Percentiles rank a stretch among this genome's conserved stretches.
Evolutionary conservation across 1,140 invertebrate genomes (phyloP).

Genomic region (Parapsyche elsis): DNA sequence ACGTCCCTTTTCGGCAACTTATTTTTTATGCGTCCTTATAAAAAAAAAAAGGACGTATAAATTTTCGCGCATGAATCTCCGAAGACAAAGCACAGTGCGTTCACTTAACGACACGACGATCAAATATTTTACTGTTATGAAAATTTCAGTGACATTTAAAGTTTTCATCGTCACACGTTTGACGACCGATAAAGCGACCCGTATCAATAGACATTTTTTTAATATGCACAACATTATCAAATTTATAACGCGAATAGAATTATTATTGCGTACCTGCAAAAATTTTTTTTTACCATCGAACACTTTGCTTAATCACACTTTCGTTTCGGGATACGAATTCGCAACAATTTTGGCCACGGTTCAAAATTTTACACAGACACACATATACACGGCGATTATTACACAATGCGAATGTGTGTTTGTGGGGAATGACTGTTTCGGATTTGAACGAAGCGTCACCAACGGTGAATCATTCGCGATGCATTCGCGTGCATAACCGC

Average conservation of each 20-base stretch:
- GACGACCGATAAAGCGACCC: neutral
- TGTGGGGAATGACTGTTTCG: no score
- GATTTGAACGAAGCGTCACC: no score
- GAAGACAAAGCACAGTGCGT: slow-evolving; percentile 9
- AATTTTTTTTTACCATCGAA: no score
- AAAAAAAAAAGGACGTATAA: slow-evolving; percentile 3
- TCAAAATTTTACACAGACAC: no score
- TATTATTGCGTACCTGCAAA: neutral
- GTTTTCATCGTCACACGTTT: slow-evolving; percentile 11
- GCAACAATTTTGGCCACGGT: no score
- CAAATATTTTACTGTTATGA: slow-evolving; percentile 43
- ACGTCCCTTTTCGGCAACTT: slow-evolving; percentile 6
- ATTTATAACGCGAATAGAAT: neutral
- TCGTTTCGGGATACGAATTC: no score
- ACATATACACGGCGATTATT: no score
- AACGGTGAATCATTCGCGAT: no score
- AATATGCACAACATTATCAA: neutral
- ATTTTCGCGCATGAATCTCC: slow-evolving; percentile 7
- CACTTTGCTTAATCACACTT: no score
- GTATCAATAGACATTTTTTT: neutral
- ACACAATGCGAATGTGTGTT: no score
- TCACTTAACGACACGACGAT: slow-evolving; percentile 31
- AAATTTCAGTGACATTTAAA: slow-evolving; percentile 31
- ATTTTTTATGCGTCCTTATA: slow-evolving; percentile 27
- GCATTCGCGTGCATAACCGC: no score